Conservation (phyloP, 2,113 vertebrate genomes). For the Mixornis gularis region DNA sequence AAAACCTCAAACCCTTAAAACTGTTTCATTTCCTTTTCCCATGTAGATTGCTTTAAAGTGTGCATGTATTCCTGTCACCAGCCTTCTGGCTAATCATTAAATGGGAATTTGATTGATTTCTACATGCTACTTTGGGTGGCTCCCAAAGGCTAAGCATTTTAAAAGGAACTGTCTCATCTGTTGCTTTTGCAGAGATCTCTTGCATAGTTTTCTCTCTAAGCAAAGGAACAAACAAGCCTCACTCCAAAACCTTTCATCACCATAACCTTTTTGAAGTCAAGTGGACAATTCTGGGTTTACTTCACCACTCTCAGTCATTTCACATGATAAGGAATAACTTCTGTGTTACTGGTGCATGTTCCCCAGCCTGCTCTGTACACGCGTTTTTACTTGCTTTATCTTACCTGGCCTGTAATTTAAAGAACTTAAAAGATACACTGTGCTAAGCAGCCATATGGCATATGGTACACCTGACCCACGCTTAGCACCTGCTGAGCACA, state of each 20-base stretch:
- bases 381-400: conserved; percentile 30
- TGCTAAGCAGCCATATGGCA: conserved; percentile 75
- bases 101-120: neutral
- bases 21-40: neutral
- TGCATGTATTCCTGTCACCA: neutral
- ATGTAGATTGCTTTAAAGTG: neutral
- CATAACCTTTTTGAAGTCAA: neutral
- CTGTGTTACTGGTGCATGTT: neutral
- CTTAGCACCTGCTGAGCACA: conserved; percentile 80
- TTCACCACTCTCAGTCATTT: neutral
- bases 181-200: neutral
- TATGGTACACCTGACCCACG: conserved; percentile 77
- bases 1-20: neutral
- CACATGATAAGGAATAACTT: neutral
- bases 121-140: neutral
- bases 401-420: conserved; percentile 72
- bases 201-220: conserved; percentile 5
- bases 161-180: neutral
- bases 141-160: neutral
- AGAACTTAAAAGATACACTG: conserved; percentile 63
- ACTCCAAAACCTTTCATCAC: neutral
- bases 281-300: neutral
- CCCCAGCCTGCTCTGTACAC: neutral
- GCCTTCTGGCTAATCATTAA: neutral
- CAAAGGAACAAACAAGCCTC: neutral